Conservation (phyloP, 2,113 vertebrate species). For the Lepisosteus osseus region DNA sequence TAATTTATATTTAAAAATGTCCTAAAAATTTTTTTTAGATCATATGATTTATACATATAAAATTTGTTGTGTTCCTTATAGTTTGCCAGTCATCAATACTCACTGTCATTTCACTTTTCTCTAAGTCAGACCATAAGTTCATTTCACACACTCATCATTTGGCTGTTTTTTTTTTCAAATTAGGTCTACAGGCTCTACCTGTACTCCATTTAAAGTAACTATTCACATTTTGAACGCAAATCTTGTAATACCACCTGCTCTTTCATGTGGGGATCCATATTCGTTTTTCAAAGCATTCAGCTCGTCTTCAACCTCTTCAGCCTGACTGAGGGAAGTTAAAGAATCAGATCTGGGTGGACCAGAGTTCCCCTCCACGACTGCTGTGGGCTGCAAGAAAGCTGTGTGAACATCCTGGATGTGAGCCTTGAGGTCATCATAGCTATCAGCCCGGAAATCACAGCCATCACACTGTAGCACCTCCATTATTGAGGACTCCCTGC, state of each 20-base stretch:
- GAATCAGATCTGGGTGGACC: slow-evolving; percentile 67
- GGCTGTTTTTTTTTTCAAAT: too few species aligned
- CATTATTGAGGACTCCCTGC: slow-evolving; percentile 79
- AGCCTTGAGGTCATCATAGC: slow-evolving; percentile 90
- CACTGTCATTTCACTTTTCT: too few species aligned
- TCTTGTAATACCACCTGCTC: slow-evolving; percentile 71
- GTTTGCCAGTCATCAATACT: too few species aligned
- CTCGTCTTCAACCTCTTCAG: slow-evolving; percentile 82
- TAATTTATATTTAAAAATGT: too few species aligned
- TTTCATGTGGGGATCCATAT: slow-evolving; percentile 75
- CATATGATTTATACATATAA: too few species aligned
- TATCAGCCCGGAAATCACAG: slow-evolving; percentile 95
- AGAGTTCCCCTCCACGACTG: slow-evolving; percentile 77
- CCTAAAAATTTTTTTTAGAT: too few species aligned
- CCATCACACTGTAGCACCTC: slow-evolving; percentile 97
- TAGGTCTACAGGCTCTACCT: too few species aligned
- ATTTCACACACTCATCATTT: too few species aligned
- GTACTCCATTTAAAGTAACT: too few species aligned
- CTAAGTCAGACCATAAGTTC: too few species aligned
- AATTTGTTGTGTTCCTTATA: too few species aligned
- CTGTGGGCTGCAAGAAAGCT: slow-evolving; percentile 90
- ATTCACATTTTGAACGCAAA: background rate
- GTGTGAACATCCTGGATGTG: slow-evolving; percentile 98
- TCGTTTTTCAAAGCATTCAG: slow-evolving; percentile 82
- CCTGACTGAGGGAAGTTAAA: slow-evolving; percentile 74